These are phyloP conservation scores for Hirtodrosophila trivittata DNA, from an alignment of 2,888 invertebrate species.

Conservation along the genomic window DNA sequence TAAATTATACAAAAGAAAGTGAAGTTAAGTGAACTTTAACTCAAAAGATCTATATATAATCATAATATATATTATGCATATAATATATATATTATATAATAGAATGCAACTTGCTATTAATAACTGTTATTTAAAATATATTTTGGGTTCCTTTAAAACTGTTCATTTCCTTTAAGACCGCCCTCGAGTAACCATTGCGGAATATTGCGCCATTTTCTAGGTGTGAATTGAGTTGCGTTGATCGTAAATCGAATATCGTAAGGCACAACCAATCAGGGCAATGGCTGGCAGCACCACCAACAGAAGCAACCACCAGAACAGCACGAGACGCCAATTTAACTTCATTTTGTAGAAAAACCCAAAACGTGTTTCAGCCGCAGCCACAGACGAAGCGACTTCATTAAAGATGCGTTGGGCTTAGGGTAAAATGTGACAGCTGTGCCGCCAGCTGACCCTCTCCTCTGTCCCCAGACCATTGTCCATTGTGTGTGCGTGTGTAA, in stretches of 20 bases:
- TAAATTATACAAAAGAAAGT: too few relatives aligned
- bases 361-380: constrained; percentile 58
- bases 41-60: too few relatives aligned
- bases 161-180: too few relatives aligned
- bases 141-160: too few relatives aligned
- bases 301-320: constrained; percentile 11
- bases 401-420: constrained; percentile 61
- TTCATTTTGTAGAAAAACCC: constrained; percentile 61
- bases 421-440: constrained; percentile 74
- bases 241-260: constrained; percentile 46
- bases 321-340: constrained; percentile 46
- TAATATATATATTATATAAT: too few relatives aligned
- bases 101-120: too few relatives aligned
- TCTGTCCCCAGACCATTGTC: constrained; percentile 24
- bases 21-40: too few relatives aligned
- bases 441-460: constrained; percentile 65
- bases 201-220: constrained; percentile 64
- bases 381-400: constrained; percentile 50
- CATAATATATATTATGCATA: too few relatives aligned
- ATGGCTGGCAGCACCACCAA: constrained; percentile 38
- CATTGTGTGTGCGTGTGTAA: constrained; percentile 12
- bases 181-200: constrained; percentile 28
- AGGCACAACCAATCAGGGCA: constrained; percentile 39
- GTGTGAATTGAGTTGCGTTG: constrained; percentile 2
- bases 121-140: too few relatives aligned